phyloP scores from a whole-genome alignment of 2,888 invertebrate species.

The Cosmia pyralina region DNA sequence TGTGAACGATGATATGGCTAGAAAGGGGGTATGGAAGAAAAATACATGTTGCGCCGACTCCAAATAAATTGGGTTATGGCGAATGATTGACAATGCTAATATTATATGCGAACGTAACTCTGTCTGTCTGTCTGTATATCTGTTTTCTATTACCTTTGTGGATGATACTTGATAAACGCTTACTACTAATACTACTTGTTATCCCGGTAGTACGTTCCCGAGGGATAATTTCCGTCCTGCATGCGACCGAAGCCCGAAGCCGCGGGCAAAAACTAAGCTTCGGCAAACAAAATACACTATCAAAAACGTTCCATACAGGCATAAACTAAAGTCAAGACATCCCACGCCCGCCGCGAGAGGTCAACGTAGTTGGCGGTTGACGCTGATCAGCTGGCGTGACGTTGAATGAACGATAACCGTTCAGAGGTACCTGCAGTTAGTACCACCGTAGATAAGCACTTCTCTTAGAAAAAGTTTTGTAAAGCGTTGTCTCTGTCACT shows the following conservation, averaged over 20 bases:
- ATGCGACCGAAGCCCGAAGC: background rate
- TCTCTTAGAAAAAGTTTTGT: slow-evolving; percentile 1
- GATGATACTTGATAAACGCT: background rate
- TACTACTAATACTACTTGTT: background rate
- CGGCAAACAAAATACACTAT: background rate
- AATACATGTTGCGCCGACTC: too few species aligned
- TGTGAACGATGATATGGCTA: too few species aligned
- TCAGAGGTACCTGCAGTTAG: slow-evolving; percentile 4
- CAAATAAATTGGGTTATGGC: too few species aligned
- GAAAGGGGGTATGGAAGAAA: too few species aligned
- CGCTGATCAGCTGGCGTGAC: slow-evolving; percentile 46
- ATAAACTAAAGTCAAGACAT: slow-evolving; percentile 7
- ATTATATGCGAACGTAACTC: too few species aligned
- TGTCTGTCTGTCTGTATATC: background rate
- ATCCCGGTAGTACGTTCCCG: background rate
- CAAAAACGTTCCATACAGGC: slow-evolving; percentile 3
- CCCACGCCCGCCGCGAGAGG: slow-evolving; percentile 12
- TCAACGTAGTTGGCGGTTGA: slow-evolving; percentile 20
- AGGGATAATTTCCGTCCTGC: background rate
- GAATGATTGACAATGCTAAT: too few species aligned
- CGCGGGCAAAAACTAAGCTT: too few species aligned
- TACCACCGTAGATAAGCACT: slow-evolving; percentile 22
- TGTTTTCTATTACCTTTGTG: background rate
- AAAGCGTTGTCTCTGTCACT: background rate
- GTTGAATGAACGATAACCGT: slow-evolving; percentile 53